A percentile compares a stretch with the other conserved stretches of the same genome.
phyloP scores from a whole-genome alignment of 2,797 vertebrate genomes.

The Sebastes dallii region DNA sequence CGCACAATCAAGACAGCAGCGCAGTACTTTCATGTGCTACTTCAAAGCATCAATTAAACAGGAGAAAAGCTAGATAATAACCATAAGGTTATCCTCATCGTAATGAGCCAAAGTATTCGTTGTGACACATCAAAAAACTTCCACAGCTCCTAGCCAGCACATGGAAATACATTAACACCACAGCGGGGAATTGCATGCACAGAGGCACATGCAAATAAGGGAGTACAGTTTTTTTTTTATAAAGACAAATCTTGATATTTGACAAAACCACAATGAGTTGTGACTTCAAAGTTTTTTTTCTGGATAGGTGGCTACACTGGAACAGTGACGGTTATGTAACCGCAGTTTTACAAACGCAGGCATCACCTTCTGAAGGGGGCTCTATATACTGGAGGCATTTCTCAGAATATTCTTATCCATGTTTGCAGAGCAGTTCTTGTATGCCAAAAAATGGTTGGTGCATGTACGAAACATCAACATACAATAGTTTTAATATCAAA shows the following conservation, averaged over 20 bases:
- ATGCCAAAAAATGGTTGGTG: not conserved
- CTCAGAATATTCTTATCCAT: not conserved
- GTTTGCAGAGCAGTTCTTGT: not conserved
- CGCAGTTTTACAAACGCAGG: not conserved
- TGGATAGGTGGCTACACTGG: not conserved
- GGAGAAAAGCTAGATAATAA: slow-evolving; percentile 68
- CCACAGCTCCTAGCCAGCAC: slow-evolving; percentile 45
- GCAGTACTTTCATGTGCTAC: slow-evolving; percentile 71
- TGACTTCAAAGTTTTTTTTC: slow-evolving; percentile 30
- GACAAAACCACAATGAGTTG: slow-evolving; percentile 14
- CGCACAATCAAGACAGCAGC: slow-evolving; percentile 7
- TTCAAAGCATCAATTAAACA: slow-evolving; percentile 79
- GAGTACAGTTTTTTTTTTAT: slow-evolving; percentile 7
- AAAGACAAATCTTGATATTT: slow-evolving; percentile 45
- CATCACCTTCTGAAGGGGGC: not conserved
- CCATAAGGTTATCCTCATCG: slow-evolving; percentile 63
- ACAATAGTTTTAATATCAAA: not conserved
- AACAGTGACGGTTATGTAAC: not conserved
- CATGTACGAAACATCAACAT: not conserved
- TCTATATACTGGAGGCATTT: not conserved
- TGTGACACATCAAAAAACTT: slow-evolving; percentile 72
- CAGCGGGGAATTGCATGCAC: slow-evolving; percentile 40
- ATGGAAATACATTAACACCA: slow-evolving; percentile 56
- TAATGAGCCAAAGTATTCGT: slow-evolving; percentile 64
- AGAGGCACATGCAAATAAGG: slow-evolving; percentile 56